Evolutionary conservation across 2,888 invertebrate genomes (phyloP), one percentile per base, ranked within the genome.

Genomic region (Macaria liturata): DNA sequence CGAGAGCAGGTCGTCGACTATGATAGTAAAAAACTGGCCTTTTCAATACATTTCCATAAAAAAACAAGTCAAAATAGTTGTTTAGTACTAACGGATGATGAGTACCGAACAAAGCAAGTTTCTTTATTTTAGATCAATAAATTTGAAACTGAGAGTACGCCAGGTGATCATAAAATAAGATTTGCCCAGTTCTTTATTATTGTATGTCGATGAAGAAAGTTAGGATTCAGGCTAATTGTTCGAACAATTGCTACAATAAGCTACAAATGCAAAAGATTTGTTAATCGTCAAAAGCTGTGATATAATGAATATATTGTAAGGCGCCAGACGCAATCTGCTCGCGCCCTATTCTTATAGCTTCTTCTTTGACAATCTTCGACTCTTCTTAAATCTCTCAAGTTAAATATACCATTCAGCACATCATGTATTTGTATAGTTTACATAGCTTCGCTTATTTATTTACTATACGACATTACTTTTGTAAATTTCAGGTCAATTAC

Each of bases 261-360:
- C 90, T 89, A 85, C 89, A 89, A 90, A 86, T 89, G 91, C 90
- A 91, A 91, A 90, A 90, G 88, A 89, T 91, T 90, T 88, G 89
- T 91, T 88, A 66, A 91, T 91, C 91, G 91, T 91, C 91, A 91
- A 91, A 91, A 91, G 91, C 91, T 91, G 91, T 91, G 91, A 91
- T 91, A 91, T 91, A 88, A 86, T 65, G 82, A 86, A 80, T 84
- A 84, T 86, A 86, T 79, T 82, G 81, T 83, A 72, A 78, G 74
- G 83, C 83, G 86, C 74, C 72, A 62, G 76, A 74, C 69, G 80
- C 77, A 81, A 81, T 67, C 76, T 79, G 86, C 84, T 75, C 82
- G 84, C 83, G 83, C 5, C 34, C 34, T 81, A 78, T 71, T 78
- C 68, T 69, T 78, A 78, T 83, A 81, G 84, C 84, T 83, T 84